phyloP scores from a whole-genome alignment of 2,113 vertebrate genomes.

The Heterochromis multidens region DNA sequence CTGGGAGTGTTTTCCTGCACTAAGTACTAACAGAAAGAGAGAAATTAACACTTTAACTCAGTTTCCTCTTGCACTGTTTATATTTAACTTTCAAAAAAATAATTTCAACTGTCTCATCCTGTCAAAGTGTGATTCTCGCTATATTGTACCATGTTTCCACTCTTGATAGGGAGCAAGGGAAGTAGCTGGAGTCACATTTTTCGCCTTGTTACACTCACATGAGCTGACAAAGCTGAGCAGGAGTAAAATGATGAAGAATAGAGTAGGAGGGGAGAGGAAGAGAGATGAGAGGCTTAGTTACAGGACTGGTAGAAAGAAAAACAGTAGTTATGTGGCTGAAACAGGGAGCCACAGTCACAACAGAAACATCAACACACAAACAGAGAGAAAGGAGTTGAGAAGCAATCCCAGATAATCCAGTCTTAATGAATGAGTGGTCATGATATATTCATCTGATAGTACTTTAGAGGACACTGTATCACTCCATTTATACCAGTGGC shows the following conservation, averaged over 20 bases:
- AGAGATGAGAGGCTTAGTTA: conserved; percentile 4
- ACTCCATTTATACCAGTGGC: conserved; percentile 69
- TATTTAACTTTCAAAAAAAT: background rate
- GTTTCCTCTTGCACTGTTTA: background rate
- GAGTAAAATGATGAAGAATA: background rate
- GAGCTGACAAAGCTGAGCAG: background rate
- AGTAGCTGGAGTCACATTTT: background rate
- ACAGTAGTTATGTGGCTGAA: background rate
- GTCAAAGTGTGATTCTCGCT: background rate
- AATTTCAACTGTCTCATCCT: background rate
- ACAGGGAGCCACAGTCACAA: background rate
- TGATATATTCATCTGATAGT: conserved; percentile 79
- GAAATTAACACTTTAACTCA: background rate
- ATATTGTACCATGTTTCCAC: background rate
- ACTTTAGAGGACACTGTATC: conserved; percentile 80
- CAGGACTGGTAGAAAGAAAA: background rate
- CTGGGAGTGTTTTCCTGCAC: conserved; percentile 35
- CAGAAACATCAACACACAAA: background rate
- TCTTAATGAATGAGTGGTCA: conserved; percentile 73
- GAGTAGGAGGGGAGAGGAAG: background rate
- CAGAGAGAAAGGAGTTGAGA: conserved; percentile 6
- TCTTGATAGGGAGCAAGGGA: background rate
- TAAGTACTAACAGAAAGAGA: background rate
- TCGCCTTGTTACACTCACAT: background rate
- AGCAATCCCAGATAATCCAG: conserved; percentile 46